These are phyloP conservation scores for Oscheius sp. DNA, from an alignment of 1,140 invertebrate species.

Conservation along the genomic window DNA sequence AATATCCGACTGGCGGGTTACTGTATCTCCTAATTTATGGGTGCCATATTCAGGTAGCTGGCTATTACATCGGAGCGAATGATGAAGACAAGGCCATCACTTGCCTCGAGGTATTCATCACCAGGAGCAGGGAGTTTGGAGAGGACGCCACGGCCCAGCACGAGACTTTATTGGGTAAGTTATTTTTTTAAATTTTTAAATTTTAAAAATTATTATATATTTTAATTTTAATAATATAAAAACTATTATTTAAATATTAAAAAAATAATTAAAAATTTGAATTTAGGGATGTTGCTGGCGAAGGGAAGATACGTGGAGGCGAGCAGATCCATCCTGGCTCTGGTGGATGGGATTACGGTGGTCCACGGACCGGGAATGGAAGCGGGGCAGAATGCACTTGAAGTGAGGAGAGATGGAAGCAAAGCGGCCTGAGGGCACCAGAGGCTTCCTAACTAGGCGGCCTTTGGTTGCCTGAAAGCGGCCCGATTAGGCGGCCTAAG, in stretches of 20 bases:
- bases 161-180: constrained; percentile 28
- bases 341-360: background rate
- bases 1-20: constrained; percentile 47
- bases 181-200: background rate
- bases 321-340: background rate
- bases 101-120: constrained; percentile 51
- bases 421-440: too few species aligned
- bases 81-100: constrained; percentile 58
- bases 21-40: background rate
- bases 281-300: background rate
- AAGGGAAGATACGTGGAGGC: constrained; percentile 11
- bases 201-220: background rate
- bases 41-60: constrained; percentile 44
- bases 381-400: background rate
- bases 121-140: constrained; percentile 49
- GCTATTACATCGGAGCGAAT: constrained; percentile 53
- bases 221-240: too few species aligned
- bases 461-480: too few species aligned
- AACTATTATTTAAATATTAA: too few species aligned
- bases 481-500: too few species aligned
- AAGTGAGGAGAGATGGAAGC: background rate
- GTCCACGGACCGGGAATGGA: background rate
- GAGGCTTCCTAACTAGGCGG: too few species aligned
- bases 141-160: constrained; percentile 22
- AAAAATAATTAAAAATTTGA: too few species aligned